Conservation (phyloP, 2,888 invertebrate species). For the Nephrotoma guestfalica region DNA sequence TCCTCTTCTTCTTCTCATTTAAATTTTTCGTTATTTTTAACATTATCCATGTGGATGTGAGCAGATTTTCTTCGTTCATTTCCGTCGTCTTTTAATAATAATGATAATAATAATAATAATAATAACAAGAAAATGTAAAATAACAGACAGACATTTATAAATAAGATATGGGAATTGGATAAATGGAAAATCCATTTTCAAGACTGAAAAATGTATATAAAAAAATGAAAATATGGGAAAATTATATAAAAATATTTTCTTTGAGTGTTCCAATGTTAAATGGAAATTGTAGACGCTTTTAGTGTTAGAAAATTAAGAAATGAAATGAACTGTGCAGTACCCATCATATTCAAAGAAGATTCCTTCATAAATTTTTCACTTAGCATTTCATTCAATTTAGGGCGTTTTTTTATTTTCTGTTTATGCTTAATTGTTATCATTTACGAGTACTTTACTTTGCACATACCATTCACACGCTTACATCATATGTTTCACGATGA, state of each 20-base stretch:
- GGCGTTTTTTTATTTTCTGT: not conserved
- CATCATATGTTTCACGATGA: not conserved
- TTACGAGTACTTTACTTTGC: not conserved
- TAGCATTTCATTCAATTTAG: not conserved
- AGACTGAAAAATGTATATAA: not conserved
- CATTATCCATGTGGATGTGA: not conserved
- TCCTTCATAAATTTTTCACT: not conserved
- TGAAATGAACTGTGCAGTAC: not conserved
- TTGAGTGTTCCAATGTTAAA: not conserved
- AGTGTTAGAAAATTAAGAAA: not conserved
- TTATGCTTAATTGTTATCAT: not conserved
- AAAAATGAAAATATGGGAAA: not conserved
- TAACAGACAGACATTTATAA: constrained; percentile 3
- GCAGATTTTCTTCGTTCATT: not conserved
- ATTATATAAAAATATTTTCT: not conserved
- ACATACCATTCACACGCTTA: not conserved
- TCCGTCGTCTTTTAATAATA: not conserved
- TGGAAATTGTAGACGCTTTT: not conserved
- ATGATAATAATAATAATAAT: not conserved
- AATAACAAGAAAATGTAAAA: not conserved
- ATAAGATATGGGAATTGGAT: constrained; percentile 4
- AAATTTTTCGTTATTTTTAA: not conserved
- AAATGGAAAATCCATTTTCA: constrained; percentile 3
- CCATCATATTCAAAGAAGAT: not conserved
- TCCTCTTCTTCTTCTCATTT: not conserved